Percentiles rank a stretch among this genome's conserved stretches.
Evolutionary conservation across 2,113 vertebrate genomes (phyloP).

Genomic region (Coturnix japonica): DNA sequence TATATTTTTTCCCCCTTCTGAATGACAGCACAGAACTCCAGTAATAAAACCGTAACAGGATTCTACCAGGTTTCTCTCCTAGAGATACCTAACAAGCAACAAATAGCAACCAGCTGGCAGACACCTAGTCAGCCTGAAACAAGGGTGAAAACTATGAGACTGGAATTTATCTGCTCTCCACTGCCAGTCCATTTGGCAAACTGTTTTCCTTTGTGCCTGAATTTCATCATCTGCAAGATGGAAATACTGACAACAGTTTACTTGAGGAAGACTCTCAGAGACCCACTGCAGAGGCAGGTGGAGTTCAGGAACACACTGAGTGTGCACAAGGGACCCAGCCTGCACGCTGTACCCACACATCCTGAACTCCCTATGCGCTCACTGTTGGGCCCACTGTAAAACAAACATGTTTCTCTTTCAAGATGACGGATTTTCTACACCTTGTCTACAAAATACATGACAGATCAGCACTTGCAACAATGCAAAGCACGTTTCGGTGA

Average conservation of each 20-base stretch:
- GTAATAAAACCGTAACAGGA: background rate
- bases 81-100: background rate
- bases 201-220: constrained; percentile 2
- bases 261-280: background rate
- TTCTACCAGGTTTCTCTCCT: background rate
- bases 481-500: background rate
- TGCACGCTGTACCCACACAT: background rate
- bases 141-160: background rate
- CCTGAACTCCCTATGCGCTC: background rate
- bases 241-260: background rate
- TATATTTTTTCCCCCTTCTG: fast-evolving
- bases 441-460: background rate
- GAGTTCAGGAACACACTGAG: fast-evolving
- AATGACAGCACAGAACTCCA: background rate
- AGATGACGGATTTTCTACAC: background rate
- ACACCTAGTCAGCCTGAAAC: background rate
- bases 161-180: background rate
- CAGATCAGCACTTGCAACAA: background rate
- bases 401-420: fast-evolving
- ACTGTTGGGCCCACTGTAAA: fast-evolving
- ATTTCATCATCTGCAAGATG: background rate
- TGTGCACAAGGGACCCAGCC: background rate
- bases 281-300: too few species aligned
- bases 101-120: background rate
- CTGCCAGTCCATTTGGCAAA: constrained; percentile 26